Percentiles rank a stretch among this genome's conserved stretches.
These are phyloP conservation scores for Corythoichthys intestinalis DNA, from an alignment of 2,113 vertebrate genomes.

Conservation along the genomic window DNA sequence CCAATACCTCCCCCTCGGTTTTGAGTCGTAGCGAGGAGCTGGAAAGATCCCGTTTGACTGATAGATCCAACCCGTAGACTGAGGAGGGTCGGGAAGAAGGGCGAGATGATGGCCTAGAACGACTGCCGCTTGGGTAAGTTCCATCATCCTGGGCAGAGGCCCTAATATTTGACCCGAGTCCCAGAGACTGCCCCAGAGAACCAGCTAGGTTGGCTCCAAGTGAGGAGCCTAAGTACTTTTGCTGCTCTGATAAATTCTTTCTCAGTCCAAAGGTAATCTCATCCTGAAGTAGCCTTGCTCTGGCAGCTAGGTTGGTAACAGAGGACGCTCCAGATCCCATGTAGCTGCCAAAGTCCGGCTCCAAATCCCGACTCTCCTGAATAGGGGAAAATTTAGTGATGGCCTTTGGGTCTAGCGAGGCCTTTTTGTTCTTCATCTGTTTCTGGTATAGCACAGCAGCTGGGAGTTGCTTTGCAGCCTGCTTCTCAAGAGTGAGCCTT, in stretches of 20 bases:
- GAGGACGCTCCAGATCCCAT: conserved; percentile 87
- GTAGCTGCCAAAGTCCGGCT: conserved; percentile 90
- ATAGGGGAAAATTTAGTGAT: conserved; percentile 95
- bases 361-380: conserved; percentile 91
- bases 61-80: conserved; percentile 94
- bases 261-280: conserved; percentile 95
- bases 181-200: conserved; percentile 79
- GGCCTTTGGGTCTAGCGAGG: conserved; percentile 86
- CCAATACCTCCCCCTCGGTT: conserved; percentile 86
- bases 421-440: conserved; percentile 94
- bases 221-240: conserved; percentile 87
- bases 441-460: conserved; percentile 96
- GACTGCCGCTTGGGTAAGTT: conserved; percentile 85
- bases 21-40: conserved; percentile 93
- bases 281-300: conserved; percentile 92
- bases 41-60: conserved; percentile 92
- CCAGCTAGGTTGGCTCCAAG: conserved; percentile 81
- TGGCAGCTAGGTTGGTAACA: conserved; percentile 84
- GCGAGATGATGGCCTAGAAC: conserved; percentile 90
- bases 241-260: conserved; percentile 95
- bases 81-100: conserved; percentile 95
- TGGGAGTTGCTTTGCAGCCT: conserved; percentile 95
- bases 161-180: conserved; percentile 77
- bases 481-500: conserved; percentile 95
- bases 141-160: conserved; percentile 87